phyloP scores from a whole-genome alignment of 2,797 vertebrate genomes.

The Hoplostethus mediterraneus region DNA sequence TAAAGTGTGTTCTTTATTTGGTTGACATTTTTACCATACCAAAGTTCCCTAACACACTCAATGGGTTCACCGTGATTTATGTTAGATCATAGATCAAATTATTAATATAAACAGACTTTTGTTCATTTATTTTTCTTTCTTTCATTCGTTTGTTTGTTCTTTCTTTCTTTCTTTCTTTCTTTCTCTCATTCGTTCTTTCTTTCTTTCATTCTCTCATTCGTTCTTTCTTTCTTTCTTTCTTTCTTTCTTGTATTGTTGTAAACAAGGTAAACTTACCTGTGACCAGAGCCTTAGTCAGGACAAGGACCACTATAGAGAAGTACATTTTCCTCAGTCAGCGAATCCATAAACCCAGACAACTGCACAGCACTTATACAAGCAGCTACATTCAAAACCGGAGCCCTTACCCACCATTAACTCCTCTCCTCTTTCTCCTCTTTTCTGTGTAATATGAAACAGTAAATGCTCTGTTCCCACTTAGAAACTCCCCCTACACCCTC shows the following conservation, averaged over 20 bases:
- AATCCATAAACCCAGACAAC: constrained; percentile 86
- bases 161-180: background rate
- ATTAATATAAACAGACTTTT: background rate
- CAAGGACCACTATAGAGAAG: constrained; percentile 84
- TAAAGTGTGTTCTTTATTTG: too few species aligned
- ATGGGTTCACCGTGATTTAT: constrained; percentile 5
- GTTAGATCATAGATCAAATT: background rate
- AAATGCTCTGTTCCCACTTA: constrained; percentile 88
- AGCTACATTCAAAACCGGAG: constrained; percentile 77
- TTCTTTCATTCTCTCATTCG: background rate
- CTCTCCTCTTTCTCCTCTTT: constrained; percentile 80
- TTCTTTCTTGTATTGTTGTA: constrained; percentile 38
- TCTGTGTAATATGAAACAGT: constrained; percentile 89
- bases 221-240: constrained; percentile 4
- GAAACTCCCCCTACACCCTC: constrained; percentile 85
- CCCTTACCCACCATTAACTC: constrained; percentile 78
- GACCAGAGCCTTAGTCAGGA: constrained; percentile 87
- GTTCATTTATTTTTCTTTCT: background rate
- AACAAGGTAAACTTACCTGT: constrained; percentile 84
- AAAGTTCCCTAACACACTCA: constrained; percentile 3
- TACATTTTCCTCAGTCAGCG: constrained; percentile 86
- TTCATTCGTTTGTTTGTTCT: background rate
- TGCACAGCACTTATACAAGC: constrained; percentile 69
- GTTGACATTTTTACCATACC: too few species aligned
- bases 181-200: constrained; percentile 23